These are phyloP conservation scores for Clanis bilineata DNA, from an alignment of 2,888 invertebrate species.

Conservation along the genomic window DNA sequence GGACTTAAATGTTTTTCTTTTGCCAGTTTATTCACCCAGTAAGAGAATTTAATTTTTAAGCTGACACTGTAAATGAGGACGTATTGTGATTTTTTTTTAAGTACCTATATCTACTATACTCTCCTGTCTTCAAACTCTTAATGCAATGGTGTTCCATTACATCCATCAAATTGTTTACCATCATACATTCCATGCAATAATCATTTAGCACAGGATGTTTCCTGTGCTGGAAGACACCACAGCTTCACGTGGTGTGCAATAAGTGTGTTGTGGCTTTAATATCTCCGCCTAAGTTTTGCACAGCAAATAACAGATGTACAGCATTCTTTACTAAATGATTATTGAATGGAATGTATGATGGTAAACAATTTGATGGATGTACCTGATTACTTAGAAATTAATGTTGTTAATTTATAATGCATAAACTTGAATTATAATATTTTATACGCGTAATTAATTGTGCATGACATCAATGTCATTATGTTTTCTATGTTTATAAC, in stretches of 20 bases:
- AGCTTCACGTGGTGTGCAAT: not conserved
- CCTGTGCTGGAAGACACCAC: not conserved
- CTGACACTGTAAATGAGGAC: too few species aligned
- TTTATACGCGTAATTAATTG: not conserved
- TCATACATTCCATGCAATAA: too few species aligned
- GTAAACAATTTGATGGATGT: conserved; percentile 27
- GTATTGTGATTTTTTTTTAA: too few species aligned
- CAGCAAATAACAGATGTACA: conserved; percentile 71
- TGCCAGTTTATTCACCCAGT: too few species aligned
- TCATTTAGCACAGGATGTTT: too few species aligned
- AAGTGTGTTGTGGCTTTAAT: not conserved
- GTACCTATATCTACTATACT: too few species aligned
- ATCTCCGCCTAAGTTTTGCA: conserved; percentile 59
- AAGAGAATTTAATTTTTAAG: too few species aligned
- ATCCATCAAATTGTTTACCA: too few species aligned
- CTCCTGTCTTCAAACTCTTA: too few species aligned
- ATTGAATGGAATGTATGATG: conserved; percentile 35
- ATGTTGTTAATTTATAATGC: not conserved
- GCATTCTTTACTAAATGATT: conserved; percentile 52
- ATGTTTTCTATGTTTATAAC: too few species aligned
- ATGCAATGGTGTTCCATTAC: too few species aligned
- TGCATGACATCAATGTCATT: not conserved
- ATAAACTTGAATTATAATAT: not conserved
- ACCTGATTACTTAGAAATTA: not conserved
- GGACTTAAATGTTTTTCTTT: too few species aligned